A percentile compares a stretch with the other conserved stretches of the same genome.
Evolutionary conservation across 37 sponge, comb jelly and placozoan genomes (phyloP).

Genomic region (Diacarnus erythraeanus): DNA sequence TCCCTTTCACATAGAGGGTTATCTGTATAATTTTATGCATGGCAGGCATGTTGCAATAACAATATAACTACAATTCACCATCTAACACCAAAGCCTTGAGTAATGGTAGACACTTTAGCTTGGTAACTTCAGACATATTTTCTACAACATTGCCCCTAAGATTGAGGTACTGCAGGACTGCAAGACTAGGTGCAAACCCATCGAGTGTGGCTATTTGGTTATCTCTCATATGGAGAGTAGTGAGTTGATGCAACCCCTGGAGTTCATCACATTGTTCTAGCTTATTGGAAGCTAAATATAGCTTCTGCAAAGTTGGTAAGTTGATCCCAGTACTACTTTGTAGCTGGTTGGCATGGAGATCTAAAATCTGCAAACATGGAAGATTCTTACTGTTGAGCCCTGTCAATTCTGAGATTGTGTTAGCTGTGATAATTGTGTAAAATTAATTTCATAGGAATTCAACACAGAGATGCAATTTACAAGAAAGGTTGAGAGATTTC

Average conservation of each 20-base stretch:
- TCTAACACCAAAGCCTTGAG: constrained; percentile 73
- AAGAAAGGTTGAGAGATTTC: constrained; percentile 74
- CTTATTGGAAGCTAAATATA: constrained; percentile 86
- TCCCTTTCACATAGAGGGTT: constrained; percentile 79
- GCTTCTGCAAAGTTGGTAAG: constrained; percentile 74
- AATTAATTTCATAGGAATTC: background rate
- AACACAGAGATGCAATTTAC: constrained; percentile 43
- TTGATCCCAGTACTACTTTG: constrained; percentile 49
- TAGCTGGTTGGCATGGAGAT: constrained; percentile 84
- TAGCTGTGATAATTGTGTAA: constrained; percentile 35
- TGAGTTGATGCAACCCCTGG: constrained; percentile 61
- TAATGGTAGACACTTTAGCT: constrained; percentile 74
- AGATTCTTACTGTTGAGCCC: constrained; percentile 62
- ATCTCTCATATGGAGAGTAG: constrained; percentile 84
- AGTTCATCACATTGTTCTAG: constrained; percentile 72
- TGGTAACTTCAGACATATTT: constrained; percentile 62
- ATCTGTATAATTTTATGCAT: constrained; percentile 24
- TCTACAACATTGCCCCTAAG: constrained; percentile 72
- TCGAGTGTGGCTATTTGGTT: constrained; percentile 76
- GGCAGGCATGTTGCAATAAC: background rate
- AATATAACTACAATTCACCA: constrained; percentile 20
- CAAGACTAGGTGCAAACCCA: constrained; percentile 79
- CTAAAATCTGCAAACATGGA: constrained; percentile 63
- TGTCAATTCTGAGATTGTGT: constrained; percentile 71
- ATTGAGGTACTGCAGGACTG: constrained; percentile 86